Conservation (phyloP, 2,797 vertebrate species). For the Halcyon smyrnensis region DNA sequence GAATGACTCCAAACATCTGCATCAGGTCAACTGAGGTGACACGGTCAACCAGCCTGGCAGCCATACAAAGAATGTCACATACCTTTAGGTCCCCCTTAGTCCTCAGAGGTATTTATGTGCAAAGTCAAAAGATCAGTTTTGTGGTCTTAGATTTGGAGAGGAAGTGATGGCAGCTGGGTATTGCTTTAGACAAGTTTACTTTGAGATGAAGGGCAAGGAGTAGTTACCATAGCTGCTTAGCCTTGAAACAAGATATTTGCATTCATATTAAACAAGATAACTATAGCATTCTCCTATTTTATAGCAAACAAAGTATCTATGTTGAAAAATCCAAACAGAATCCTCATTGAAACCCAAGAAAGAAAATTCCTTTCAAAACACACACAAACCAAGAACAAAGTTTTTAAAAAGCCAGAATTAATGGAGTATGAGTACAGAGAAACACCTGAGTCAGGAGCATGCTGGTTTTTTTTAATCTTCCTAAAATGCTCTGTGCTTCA, state of each 20-base stretch:
- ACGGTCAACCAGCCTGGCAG: background rate
- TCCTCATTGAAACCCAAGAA: background rate
- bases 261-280: background rate
- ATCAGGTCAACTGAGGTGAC: background rate
- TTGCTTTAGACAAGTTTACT: background rate
- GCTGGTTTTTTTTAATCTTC: background rate
- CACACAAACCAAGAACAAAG: background rate
- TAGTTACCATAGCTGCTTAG: background rate
- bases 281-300: background rate
- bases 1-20: background rate
- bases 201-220: background rate
- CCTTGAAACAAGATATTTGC: background rate
- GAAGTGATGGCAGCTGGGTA: background rate
- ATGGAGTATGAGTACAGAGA: background rate
- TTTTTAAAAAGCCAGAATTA: background rate
- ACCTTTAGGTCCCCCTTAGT: background rate
- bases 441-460: rapidly evolving
- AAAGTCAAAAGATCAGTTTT: background rate
- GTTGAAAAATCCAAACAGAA: background rate
- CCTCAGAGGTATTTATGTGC: background rate
- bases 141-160: background rate
- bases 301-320: background rate
- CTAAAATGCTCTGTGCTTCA: background rate
- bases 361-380: background rate
- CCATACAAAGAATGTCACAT: background rate